Conservation (phyloP, 2,113 vertebrate species). For the Heteronetta atricapilla region DNA sequence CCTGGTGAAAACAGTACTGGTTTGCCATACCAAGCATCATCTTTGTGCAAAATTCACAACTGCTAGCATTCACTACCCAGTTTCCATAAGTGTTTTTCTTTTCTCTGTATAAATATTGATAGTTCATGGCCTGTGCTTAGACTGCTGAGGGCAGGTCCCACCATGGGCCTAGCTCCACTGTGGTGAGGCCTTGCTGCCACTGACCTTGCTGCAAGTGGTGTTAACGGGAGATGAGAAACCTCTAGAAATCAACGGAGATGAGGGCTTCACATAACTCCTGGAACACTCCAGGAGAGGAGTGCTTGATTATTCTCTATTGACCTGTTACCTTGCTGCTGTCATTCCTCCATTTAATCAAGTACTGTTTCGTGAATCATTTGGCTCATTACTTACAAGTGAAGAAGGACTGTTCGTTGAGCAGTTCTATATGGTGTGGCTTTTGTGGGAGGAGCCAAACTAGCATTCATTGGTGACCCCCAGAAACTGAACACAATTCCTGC, state of each 20-base stretch:
- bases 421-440: neutral
- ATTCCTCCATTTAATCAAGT: neutral
- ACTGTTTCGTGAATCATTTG: neutral
- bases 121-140: neutral
- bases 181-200: neutral
- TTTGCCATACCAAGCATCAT: neutral
- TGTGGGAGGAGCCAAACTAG: fast-evolving
- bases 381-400: neutral
- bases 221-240: neutral
- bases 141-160: neutral
- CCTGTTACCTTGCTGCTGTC: neutral
- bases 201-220: neutral
- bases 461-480: neutral
- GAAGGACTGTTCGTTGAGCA: neutral
- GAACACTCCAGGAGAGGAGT: neutral
- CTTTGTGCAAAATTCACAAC: neutral
- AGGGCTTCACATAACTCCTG: neutral
- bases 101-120: neutral
- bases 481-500: neutral
- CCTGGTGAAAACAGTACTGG: neutral
- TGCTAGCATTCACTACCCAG: neutral
- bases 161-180: neutral
- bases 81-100: neutral
- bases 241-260: neutral
- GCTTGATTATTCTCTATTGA: neutral